Evolutionary conservation across 1,140 invertebrate genomes (phyloP).

Genomic region (Yoshiicerus persimilis): DNA sequence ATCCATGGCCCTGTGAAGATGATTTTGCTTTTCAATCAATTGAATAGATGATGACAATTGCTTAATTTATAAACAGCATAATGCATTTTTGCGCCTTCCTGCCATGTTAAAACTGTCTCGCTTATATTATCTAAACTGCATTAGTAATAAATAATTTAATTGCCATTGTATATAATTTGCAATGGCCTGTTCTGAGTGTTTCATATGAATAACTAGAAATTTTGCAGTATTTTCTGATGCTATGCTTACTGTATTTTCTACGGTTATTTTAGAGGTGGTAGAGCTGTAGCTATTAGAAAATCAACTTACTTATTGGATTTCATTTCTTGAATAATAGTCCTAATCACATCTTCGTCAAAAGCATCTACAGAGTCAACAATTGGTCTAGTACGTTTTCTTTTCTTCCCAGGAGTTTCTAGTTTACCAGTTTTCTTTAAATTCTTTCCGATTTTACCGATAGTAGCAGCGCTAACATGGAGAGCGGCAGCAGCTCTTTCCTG

Average conservation of each 20-base stretch:
- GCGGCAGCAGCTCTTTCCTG: conserved; percentile 40
- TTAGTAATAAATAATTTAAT: too few relatives aligned
- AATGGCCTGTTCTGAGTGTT: too few relatives aligned
- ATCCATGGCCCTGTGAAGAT: too few relatives aligned
- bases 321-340: conserved; percentile 44
- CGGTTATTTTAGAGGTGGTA: background rate
- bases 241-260: background rate
- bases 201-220: too few relatives aligned
- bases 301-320: conserved; percentile 30
- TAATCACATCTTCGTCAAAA: conserved; percentile 39
- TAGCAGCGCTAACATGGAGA: conserved; percentile 38
- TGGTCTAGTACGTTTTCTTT: conserved; percentile 35
- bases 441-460: conserved; percentile 46
- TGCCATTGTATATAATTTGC: too few relatives aligned
- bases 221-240: too few relatives aligned
- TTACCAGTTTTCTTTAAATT: conserved; percentile 40
- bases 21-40: too few relatives aligned
- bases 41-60: too few relatives aligned
- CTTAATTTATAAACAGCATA: too few relatives aligned
- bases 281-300: background rate
- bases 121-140: too few relatives aligned
- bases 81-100: too few relatives aligned
- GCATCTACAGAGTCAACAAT: conserved; percentile 43
- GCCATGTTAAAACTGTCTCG: too few relatives aligned
- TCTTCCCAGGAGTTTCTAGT: conserved; percentile 43